Conservation (phyloP, 2,888 invertebrate genomes). For the Tortricodes alternella region DNA sequence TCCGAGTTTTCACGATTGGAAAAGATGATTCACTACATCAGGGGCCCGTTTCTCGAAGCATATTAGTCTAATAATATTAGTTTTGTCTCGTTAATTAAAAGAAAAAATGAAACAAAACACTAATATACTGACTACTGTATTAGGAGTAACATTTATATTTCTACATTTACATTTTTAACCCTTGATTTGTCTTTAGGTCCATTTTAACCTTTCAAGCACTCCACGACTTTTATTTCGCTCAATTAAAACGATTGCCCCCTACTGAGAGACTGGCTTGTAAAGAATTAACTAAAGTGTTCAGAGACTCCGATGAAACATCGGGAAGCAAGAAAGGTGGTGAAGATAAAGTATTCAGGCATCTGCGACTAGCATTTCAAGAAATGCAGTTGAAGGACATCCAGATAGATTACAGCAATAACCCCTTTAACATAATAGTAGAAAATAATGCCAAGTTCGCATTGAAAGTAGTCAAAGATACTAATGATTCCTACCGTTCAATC, state of each 20-base stretch:
- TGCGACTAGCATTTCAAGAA: constrained; percentile 62
- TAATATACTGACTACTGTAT: too few relatives aligned
- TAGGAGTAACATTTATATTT: too few relatives aligned
- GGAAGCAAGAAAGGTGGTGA: constrained; percentile 61
- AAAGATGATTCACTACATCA: too few relatives aligned
- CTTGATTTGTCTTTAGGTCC: constrained; percentile 55
- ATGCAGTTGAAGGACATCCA: constrained; percentile 62
- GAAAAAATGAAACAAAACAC: too few relatives aligned
- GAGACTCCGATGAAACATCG: constrained; percentile 59
- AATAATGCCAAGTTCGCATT: constrained; percentile 68
- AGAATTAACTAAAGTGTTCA: constrained; percentile 64
- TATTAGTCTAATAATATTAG: too few relatives aligned
- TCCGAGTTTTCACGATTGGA: too few relatives aligned
- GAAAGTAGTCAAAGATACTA: constrained; percentile 62
- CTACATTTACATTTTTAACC: constrained; percentile 10
- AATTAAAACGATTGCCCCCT: constrained; percentile 65
- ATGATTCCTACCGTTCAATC: constrained; percentile 57
- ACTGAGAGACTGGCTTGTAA: constrained; percentile 62
- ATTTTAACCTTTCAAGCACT: constrained; percentile 70
- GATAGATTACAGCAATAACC: constrained; percentile 70
- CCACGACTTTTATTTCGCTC: constrained; percentile 70
- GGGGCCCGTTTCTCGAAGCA: too few relatives aligned
- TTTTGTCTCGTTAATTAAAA: too few relatives aligned
- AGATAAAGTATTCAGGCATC: constrained; percentile 65
- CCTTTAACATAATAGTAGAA: constrained; percentile 67